Base-by-base conservation (phyloP, 2,888 invertebrate genomes). In the Sicus ferrugineus region DNA sequence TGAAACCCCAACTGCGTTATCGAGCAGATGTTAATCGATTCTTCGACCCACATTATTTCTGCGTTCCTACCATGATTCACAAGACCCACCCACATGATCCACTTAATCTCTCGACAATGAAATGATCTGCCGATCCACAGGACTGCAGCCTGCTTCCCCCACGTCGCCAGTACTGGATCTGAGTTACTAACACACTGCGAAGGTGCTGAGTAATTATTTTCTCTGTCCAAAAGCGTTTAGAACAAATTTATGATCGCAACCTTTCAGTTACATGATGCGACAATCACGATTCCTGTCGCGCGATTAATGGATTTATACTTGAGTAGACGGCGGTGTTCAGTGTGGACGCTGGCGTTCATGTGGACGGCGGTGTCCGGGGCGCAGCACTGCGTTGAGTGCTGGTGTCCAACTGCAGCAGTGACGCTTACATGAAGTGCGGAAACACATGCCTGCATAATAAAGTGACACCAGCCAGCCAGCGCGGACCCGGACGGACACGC, bases 181-280 rank as follows among this genome's bases (percentile, higher is more conserved):
- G n/a, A n/a, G n/a, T n/a, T n/a, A n/a, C n/a, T n/a, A n/a, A n/a
- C n/a, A n/a, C n/a, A n/a, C n/a, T n/a, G n/a, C n/a, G n/a, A n/a
- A n/a, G n/a, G n/a, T n/a, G n/a, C n/a, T n/a, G n/a, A n/a, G n/a
- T 28, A 54, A 54, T 54, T 54, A 54, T 26, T 54, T 54, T 23
- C 28, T 54, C 26, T 54, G 28, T 54, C 54, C 26, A 23, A 54
- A 54, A 54, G 54, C 54, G 26, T 42, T 46, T 63, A 26, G 46
- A 42, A 28, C 69, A 73, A 73, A 75, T 75, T 75, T 75, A 75
- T 75, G 75, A 73, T 73, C 73, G 72, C 73, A 75, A 54, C 52
- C 62, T 46, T 38, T 34, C 34, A 71, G 76, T 75, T 76, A 76
- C 76, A 76, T 74, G 76, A 76, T 76, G 73, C 76, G 72, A 75